phyloP scores from a whole-genome alignment of 1,140 invertebrate species.

The Melanaphis sacchari region DNA sequence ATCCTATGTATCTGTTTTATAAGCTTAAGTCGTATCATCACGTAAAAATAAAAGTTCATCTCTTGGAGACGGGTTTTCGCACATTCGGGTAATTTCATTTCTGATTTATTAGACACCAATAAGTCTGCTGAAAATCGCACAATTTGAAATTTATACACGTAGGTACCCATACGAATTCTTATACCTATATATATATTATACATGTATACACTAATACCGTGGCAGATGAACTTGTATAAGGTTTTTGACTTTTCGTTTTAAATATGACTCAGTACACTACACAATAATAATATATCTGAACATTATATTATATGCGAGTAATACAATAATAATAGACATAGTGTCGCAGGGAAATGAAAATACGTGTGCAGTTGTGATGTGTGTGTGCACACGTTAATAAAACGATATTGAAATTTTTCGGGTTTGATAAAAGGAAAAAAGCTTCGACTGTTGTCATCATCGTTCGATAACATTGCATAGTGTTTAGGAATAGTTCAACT shows the following conservation, averaged over 20 bases:
- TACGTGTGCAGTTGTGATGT: not conserved
- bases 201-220: not conserved
- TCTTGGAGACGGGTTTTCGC: not conserved
- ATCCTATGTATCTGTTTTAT: not conserved
- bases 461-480: not conserved
- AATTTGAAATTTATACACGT: constrained; percentile 17
- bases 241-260: not conserved
- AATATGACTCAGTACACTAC: not conserved
- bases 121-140: not conserved
- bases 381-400: not conserved
- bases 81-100: constrained; percentile 3
- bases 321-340: not conserved
- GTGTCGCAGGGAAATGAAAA: not conserved
- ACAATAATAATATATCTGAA: not conserved
- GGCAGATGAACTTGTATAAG: not conserved
- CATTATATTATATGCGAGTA: not conserved
- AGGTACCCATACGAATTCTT: not conserved
- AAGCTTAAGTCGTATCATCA: not conserved
- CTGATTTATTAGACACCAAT: constrained; percentile 29
- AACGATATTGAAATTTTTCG: not conserved
- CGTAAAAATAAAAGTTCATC: not conserved
- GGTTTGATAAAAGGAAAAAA: not conserved
- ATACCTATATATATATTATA: not conserved
- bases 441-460: not conserved
- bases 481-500: not conserved